Evolutionary conservation across 1,140 invertebrate genomes (phyloP).

Genomic region (Manduca sexta): DNA sequence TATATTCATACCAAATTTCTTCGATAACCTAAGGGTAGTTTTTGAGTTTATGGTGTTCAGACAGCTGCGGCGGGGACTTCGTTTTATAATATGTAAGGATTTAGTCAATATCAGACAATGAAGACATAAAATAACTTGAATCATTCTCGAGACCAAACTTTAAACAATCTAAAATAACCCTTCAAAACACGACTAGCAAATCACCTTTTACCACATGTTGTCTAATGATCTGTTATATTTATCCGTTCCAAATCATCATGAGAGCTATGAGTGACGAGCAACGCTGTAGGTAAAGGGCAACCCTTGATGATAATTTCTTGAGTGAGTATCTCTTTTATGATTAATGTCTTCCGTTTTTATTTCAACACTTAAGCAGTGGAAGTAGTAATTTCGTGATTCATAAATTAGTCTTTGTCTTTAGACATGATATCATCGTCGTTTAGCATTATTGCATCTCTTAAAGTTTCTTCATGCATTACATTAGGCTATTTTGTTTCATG

Average conservation of each 20-base stretch:
- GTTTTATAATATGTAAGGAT: no score
- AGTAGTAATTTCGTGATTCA: background rate
- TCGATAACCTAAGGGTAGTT: no score
- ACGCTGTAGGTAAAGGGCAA: constrained; percentile 53
- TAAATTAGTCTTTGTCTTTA: background rate
- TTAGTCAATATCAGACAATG: no score
- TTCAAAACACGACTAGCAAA: background rate
- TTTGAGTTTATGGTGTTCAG: no score
- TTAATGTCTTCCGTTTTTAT: constrained; percentile 28
- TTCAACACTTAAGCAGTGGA: constrained; percentile 13
- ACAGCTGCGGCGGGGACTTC: no score
- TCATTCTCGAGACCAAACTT: no score
- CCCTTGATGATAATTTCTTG: constrained; percentile 30
- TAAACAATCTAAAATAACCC: constrained; percentile 1
- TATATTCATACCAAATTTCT: no score
- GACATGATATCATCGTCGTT: no score
- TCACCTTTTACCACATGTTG: constrained; percentile 15
- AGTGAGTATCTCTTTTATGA: constrained; percentile 11
- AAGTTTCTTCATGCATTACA: no score
- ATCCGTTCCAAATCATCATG: constrained; percentile 26
- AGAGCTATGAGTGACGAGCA: constrained; percentile 50
- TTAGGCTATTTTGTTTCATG: no score
- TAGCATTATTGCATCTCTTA: no score
- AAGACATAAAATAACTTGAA: no score
- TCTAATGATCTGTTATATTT: constrained; percentile 59